phyloP scores from a whole-genome alignment of 1,140 invertebrate species.

The Xylocopa sonorina region DNA sequence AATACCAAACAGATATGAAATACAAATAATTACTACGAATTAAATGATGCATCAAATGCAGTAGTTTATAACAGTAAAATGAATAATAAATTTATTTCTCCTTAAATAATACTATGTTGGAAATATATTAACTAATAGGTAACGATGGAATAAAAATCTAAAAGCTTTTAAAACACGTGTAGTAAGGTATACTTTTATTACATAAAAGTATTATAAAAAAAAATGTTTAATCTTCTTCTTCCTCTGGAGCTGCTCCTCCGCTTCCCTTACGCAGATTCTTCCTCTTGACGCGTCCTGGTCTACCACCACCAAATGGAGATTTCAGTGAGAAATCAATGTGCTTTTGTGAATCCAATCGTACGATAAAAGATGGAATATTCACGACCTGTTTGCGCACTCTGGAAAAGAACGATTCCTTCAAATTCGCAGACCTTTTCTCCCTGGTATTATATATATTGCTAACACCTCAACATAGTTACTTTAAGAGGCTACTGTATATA shows the following conservation, averaged over 20 bases:
- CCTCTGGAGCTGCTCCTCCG: slow-evolving; percentile 88
- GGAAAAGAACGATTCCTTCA: slow-evolving; percentile 70
- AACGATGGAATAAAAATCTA: background rate
- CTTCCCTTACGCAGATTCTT: slow-evolving; percentile 98
- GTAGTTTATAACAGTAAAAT: no score
- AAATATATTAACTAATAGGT: no score
- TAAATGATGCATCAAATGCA: no score
- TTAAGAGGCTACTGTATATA: background rate
- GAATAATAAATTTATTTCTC: no score
- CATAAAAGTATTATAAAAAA: slow-evolving; percentile 35
- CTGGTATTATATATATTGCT: background rate
- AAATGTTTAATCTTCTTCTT: slow-evolving; percentile 90
- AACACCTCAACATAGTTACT: background rate
- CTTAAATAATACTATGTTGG: no score
- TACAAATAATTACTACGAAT: no score
- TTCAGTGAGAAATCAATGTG: slow-evolving; percentile 99
- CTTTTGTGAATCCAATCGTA: slow-evolving; percentile 99
- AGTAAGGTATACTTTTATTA: slow-evolving; percentile 38
- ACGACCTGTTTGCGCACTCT: slow-evolving; percentile 99
- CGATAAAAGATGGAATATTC: slow-evolving; percentile 99
- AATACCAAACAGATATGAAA: no score
- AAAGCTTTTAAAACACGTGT: background rate
- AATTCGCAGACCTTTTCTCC: background rate
- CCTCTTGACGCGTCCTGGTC: slow-evolving; percentile 99
- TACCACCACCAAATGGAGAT: slow-evolving; percentile 99